Conservation (phyloP, 2,113 vertebrate species). For the Lasiurus cinereus region DNA sequence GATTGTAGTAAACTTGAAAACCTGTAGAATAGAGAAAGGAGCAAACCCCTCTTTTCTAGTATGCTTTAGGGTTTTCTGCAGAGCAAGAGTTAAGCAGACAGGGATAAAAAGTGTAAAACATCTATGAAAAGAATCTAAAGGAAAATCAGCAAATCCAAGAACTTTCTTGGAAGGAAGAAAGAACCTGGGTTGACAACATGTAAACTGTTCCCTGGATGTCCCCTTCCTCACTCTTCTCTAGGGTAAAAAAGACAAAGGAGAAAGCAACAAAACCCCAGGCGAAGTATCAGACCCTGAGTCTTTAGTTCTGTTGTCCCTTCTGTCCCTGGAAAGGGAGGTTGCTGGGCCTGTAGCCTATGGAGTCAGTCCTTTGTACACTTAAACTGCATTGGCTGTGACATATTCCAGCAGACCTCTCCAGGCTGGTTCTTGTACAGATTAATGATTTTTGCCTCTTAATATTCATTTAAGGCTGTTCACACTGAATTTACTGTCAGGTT, state of each 20-base stretch:
- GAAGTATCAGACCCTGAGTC: neutral
- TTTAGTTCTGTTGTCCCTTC: neutral
- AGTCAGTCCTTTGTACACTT: neutral
- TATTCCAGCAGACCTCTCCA: neutral
- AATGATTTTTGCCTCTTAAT: conserved; percentile 45
- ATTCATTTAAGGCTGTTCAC: conserved; percentile 21
- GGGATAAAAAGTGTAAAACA: neutral
- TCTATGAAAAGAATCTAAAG: conserved; percentile 6
- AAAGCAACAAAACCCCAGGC: neutral
- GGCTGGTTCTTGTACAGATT: neutral
- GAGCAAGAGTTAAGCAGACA: neutral
- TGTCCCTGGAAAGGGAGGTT: neutral
- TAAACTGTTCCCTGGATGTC: neutral
- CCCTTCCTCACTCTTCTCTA: neutral
- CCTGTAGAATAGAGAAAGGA: neutral
- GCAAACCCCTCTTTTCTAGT: neutral
- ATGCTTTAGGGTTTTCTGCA: neutral
- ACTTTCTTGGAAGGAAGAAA: neutral
- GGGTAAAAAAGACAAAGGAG: neutral
- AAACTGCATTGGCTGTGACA: neutral
- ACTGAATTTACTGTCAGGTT: neutral
- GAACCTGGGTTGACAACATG: neutral
- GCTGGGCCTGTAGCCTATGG: neutral
- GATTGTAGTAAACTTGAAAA: neutral
- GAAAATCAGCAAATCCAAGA: neutral